A percentile compares a stretch with the other conserved stretches of the same genome.
Conservation (phyloP, 2,113 vertebrate genomes). For the Pandion haliaetus region DNA sequence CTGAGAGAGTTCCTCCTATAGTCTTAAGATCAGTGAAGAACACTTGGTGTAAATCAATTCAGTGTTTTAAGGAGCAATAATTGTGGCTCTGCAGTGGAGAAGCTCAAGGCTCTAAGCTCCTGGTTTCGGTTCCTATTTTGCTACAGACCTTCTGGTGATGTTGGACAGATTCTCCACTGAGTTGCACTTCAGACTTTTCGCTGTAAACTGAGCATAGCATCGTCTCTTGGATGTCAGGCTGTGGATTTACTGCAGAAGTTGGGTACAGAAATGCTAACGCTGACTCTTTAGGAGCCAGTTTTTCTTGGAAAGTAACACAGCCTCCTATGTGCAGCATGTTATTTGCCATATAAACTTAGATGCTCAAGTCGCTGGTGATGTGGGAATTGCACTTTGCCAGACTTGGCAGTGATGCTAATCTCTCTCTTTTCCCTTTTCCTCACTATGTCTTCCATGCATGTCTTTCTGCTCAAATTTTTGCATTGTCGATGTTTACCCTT, state of each 20-base stretch:
- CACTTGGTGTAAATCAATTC: not conserved
- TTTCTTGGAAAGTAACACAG: not conserved
- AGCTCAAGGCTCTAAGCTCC: not conserved
- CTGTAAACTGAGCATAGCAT: not conserved
- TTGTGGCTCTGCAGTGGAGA: not conserved
- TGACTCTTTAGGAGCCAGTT: not conserved
- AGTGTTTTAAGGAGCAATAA: not conserved
- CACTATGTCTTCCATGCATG: not conserved
- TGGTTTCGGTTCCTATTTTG: not conserved
- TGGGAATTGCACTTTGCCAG: fast-evolving
- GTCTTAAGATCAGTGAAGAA: not conserved
- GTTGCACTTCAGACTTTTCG: not conserved
- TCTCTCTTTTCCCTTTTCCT: not conserved
- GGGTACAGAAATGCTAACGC: not conserved
- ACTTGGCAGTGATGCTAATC: fast-evolving
- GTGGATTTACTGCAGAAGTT: not conserved
- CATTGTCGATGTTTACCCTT: not conserved
- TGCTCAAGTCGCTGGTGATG: not conserved
- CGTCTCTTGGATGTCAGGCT: not conserved
- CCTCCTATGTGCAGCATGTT: not conserved
- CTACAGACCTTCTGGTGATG: not conserved
- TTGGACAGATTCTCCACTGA: not conserved
- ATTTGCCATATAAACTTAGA: not conserved
- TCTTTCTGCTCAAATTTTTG: not conserved
- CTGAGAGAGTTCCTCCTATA: not conserved